Base-by-base conservation (phyloP, 2,888 invertebrate genomes). In the Acleris sparsana region DNA sequence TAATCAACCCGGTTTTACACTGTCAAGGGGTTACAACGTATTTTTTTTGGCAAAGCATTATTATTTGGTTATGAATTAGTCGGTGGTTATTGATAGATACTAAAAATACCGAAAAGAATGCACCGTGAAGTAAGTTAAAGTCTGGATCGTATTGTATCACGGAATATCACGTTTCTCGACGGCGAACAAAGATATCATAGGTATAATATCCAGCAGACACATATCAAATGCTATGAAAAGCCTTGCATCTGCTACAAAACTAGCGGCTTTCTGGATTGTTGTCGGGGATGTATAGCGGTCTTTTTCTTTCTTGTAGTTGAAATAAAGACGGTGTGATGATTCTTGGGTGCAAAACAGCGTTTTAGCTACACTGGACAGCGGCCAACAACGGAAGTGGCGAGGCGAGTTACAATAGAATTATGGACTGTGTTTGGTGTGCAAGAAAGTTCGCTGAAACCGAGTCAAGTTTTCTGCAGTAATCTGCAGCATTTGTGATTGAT, bases 311-410 rank as follows among this genome's bases (percentile, higher is more conserved):
- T 25, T 9, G n/a, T 25, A 46, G n/a, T 17, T 9, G n/a, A 11
- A 18, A n/a, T n/a, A 20, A 29, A 52, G 52, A 53, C 11, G 20
- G 20, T 18, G 44, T 44, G 13, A 51, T 33, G n/a, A 22, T 57
- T 18, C 20, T 2, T 25, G 3, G 20, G 17, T 39, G 11, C 17
- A 17, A 20, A 33, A 52, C n/a, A 52, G 46, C 9, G 18, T 5
- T 13, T 44, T 20, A 52, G 29, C 13, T 53, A 33, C 6, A 78
- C 80, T 83, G 80, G 80, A 75, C 71, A 67, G 69, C 48, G 62
- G 80, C 81, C 80, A 82, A 80, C 75, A 74, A 76, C 70, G 72
- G 72, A 77, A 75, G 69, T 69, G 29, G 17, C 29, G 11, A n/a
- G 33, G 39, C 44, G n/a, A 43, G 22, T 43, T 22, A 53, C n/a